Evolutionary conservation across 2,888 invertebrate genomes (phyloP), one percentile per base, ranked within the genome.

Genomic region (Andrena dorsata): DNA sequence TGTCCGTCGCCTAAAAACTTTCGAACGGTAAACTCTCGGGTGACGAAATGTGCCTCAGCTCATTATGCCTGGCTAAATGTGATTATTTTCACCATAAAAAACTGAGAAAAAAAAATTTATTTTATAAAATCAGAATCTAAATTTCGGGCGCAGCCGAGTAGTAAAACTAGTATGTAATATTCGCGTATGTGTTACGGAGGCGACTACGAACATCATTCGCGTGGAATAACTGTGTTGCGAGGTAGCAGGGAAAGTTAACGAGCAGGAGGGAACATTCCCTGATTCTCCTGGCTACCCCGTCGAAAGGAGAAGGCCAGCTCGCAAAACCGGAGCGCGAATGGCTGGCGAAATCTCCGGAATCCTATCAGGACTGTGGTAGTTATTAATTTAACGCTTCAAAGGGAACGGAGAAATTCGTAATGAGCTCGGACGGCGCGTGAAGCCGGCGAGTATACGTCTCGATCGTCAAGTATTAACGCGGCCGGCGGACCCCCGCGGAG

Each of bases 401-500:
- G 49, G 63, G 49, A 26, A 56, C 47, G 20, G 23, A 66, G 77
- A 83, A 79, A 86, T 79, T 78, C 68, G 47, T 83, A 83, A 86
- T 81, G 73, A 86, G 79, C 60, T 64, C 10, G 74, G 76, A 49
- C 47, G 74, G 72, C 81, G 41, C 58, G 64, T 32, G 35, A 32
- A 49, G 51, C 64, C 41, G 68, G 47, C 76, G 74, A 81, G 83
- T 86, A 79, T 81, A 82, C 71, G 82, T 76, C 76, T 61, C 47
- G 63, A 30, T 74, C 73, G 82, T 85, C 85, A 85, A 81, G 56
- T 76, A 86, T 80, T 85, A 86, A 86, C 63, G 61, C 20, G 69
- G n/a, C 20, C 41, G 16, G 58, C 69, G 68, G 41, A 16, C 16
- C 41, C 64, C 26, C 47, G 60, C 35, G 35, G 51, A 47, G 65